phyloP scores from a whole-genome alignment of 2,888 invertebrate genomes.

The Caenorhabditis zanzibari region DNA sequence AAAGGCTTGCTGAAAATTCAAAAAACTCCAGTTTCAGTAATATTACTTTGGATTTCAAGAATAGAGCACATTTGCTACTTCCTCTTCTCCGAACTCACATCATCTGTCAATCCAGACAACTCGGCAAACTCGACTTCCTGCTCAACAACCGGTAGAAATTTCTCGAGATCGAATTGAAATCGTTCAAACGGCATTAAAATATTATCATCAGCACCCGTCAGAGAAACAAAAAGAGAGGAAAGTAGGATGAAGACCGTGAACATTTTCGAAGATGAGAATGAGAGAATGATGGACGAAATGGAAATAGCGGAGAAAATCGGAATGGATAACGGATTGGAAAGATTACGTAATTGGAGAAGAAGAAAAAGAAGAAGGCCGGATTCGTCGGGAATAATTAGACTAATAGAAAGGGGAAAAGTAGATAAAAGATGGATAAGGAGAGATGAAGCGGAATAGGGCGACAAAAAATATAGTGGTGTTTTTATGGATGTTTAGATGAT shows the following conservation, averaged over 20 bases:
- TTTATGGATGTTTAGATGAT: constrained; percentile 7
- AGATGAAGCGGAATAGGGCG: not conserved
- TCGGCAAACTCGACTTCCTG: constrained; percentile 61
- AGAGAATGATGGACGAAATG: not conserved
- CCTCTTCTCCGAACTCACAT: constrained; percentile 25
- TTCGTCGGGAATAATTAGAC: not conserved
- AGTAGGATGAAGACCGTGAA: constrained; percentile 13
- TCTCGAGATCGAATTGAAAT: constrained; percentile 43
- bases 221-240: not conserved
- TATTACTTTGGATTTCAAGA: no score
- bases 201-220: constrained; percentile 17
- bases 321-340: constrained; percentile 16
- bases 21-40: not conserved
- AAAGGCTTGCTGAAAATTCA: constrained; percentile 55
- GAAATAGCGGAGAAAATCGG: not conserved
- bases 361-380: not conserved
- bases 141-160: constrained; percentile 42
- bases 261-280: not conserved
- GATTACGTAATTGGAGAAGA: constrained; percentile 11
- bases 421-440: not conserved
- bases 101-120: constrained; percentile 43
- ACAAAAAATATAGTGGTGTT: not conserved
- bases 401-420: not conserved
- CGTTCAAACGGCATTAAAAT: constrained; percentile 44
- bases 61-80: not conserved